These are phyloP conservation scores for Drosophila helvetica DNA, from an alignment of 2,888 invertebrate genomes.

Conservation along the genomic window DNA sequence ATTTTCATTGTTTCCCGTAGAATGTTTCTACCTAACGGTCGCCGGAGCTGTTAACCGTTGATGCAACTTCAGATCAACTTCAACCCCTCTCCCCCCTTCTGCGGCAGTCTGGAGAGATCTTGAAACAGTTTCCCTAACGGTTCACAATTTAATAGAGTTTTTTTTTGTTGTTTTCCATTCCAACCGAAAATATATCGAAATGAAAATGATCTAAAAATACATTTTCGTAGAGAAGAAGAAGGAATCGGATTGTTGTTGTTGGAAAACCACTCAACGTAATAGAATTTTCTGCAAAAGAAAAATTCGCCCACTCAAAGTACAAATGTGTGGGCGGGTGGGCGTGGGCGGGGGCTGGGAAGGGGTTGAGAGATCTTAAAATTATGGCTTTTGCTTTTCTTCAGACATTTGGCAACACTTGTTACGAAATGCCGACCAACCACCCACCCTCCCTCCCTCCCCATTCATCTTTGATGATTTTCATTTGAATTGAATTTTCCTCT, in stretches of 20 bases:
- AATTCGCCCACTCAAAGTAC: slow-evolving; percentile 40
- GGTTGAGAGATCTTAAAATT: slow-evolving; percentile 35
- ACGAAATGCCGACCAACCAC: slow-evolving; percentile 54
- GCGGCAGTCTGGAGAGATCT: neutral
- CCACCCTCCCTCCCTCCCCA: neutral
- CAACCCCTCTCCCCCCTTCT: neutral
- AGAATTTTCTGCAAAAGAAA: slow-evolving; percentile 42
- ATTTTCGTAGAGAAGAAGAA: neutral
- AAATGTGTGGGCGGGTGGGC: neutral
- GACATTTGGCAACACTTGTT: slow-evolving; percentile 76
- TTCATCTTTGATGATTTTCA: slow-evolving; percentile 60
- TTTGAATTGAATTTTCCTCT: slow-evolving; percentile 37
- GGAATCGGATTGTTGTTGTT: slow-evolving; percentile 7
- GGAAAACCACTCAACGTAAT: slow-evolving; percentile 36
- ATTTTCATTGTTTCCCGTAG: slow-evolving; percentile 19
- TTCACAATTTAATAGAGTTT: neutral
- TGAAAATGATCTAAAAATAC: slow-evolving; percentile 30
- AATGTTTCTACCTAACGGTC: slow-evolving; percentile 60
- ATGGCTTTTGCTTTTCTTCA: slow-evolving; percentile 35
- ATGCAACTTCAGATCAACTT: slow-evolving; percentile 25
- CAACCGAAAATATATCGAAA: slow-evolving; percentile 36
- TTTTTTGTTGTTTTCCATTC: neutral
- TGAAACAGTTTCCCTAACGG: slow-evolving; percentile 44
- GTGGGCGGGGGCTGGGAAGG: too few species aligned
- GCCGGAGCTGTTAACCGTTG: slow-evolving; percentile 61